A percentile compares a stretch with the other conserved stretches of the same genome.
Conservation (phyloP, 2,797 vertebrate genomes). For the Menidia menidia region DNA sequence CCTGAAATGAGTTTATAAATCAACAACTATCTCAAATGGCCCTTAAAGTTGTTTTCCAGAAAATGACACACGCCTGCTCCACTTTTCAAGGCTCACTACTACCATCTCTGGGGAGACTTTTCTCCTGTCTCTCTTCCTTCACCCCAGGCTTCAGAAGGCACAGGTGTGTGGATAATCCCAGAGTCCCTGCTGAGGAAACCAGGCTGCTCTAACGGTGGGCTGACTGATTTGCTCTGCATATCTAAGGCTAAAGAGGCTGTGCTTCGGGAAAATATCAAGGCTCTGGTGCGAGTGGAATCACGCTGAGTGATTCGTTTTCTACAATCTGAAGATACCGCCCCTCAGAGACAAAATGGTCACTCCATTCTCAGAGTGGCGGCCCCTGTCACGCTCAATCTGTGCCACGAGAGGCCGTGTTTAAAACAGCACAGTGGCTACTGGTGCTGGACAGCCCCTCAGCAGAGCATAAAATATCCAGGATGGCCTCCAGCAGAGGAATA, state of each 20-base stretch:
- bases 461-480: conserved; percentile 40
- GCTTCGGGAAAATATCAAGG: conserved; percentile 32
- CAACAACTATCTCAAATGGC: conserved; percentile 58
- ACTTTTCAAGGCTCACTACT: conserved; percentile 47
- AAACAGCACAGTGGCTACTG: conserved; percentile 29
- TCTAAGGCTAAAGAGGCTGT: conserved; percentile 25
- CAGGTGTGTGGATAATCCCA: conserved; percentile 59
- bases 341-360: conserved; percentile 42
- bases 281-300: conserved; percentile 36
- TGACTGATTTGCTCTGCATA: conserved; percentile 34
- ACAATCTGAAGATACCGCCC: conserved; percentile 30
- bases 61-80: conserved; percentile 53
- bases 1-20: conserved; percentile 40
- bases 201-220: conserved; percentile 26
- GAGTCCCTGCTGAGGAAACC: conserved; percentile 41
- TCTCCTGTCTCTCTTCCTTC: conserved; percentile 21
- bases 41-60: conserved; percentile 48
- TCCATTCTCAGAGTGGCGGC: conserved; percentile 45
- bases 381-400: conserved; percentile 48
- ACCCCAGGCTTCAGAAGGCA: conserved; percentile 38
- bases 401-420: conserved; percentile 38
- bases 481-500: conserved; percentile 50
- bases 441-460: conserved; percentile 29
- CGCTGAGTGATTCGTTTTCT: conserved; percentile 30
- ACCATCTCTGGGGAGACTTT: conserved; percentile 13